These are phyloP conservation scores for Tragelaphus scriptus DNA, from an alignment of 2,113 vertebrate species.

Conservation along the genomic window DNA sequence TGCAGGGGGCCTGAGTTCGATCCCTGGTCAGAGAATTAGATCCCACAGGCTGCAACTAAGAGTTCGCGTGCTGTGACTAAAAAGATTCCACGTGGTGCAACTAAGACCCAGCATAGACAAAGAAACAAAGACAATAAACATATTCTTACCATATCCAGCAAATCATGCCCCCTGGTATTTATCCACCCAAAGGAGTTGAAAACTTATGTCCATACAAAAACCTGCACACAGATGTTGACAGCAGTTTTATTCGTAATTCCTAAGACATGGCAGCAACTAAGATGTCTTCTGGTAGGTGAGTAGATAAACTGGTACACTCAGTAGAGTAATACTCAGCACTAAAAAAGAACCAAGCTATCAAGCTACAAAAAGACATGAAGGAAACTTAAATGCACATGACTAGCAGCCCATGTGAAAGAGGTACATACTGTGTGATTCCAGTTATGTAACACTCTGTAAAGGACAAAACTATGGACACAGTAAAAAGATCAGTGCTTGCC, in stretches of 20 bases:
- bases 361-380: background rate
- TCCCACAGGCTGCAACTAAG: background rate
- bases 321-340: background rate
- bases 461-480: background rate
- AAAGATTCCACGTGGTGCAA: background rate
- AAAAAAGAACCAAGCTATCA: background rate
- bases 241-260: background rate
- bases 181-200: background rate
- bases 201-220: background rate
- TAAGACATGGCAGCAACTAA: background rate
- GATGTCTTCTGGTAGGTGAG: background rate
- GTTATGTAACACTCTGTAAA: background rate
- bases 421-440: background rate
- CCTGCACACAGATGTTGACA: background rate
- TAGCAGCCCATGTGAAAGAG: background rate
- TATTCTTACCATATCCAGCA: background rate
- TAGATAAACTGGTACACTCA: background rate
- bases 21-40: background rate
- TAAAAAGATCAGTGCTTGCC: background rate
- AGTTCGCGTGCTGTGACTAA: background rate
- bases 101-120: background rate
- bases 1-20: background rate
- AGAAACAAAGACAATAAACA: background rate
- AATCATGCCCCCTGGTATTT: background rate
- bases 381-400: background rate